A percentile compares a stretch with the other conserved stretches of the same genome.
These are phyloP conservation scores for Conus ventricosus DNA, from an alignment of 1,140 invertebrate genomes.

Conservation along the genomic window DNA sequence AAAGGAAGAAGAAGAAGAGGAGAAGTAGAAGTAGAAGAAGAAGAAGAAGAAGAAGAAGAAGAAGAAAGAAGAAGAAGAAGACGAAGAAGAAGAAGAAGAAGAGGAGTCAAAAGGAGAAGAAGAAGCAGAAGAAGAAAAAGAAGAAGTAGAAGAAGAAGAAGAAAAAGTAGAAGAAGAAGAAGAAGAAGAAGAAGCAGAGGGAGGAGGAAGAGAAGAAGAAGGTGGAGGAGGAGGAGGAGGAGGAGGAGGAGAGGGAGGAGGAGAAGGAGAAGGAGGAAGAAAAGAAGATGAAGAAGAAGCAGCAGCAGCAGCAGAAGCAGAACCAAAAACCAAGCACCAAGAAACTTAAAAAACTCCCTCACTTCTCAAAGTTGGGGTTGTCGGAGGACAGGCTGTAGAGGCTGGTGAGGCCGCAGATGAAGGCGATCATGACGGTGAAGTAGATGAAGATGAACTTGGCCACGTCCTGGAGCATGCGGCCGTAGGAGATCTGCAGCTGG, in stretches of 20 bases:
- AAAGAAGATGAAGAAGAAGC: neutral
- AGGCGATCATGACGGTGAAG: constrained; percentile 90
- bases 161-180: neutral
- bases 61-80: neutral
- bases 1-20: neutral
- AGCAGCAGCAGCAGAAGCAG: neutral
- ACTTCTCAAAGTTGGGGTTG: constrained; percentile 52
- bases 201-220: too few relatives aligned
- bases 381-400: constrained; percentile 56
- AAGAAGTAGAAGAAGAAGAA: neutral
- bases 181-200: neutral
- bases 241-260: neutral
- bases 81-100: neutral
- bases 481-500: constrained; percentile 85
- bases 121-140: neutral
- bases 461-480: constrained; percentile 94
- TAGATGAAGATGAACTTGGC: constrained; percentile 96
- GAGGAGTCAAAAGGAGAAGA: neutral
- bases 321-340: neutral
- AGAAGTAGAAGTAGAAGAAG: neutral
- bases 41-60: neutral
- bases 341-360: constrained; percentile 4
- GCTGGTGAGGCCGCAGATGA: constrained; percentile 84
- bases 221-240: neutral
- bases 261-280: neutral